Evolutionary conservation across 2,888 invertebrate species (phyloP), one percentile per base, ranked within the genome.

Genomic region (Eupithecia subfuscata): DNA sequence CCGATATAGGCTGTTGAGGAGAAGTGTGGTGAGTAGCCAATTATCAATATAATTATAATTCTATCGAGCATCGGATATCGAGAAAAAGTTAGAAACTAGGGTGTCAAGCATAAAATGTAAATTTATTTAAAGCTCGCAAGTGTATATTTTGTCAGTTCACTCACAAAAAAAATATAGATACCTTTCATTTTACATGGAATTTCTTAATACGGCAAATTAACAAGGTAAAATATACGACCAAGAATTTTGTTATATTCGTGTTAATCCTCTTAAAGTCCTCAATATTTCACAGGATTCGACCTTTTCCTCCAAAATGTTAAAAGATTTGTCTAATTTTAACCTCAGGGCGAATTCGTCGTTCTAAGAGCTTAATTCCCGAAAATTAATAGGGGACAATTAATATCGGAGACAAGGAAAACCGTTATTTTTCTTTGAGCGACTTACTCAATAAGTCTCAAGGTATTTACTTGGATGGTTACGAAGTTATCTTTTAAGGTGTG

Each of bases 391-490:
- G 30, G 64, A 70, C 70, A 73, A 73, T 76, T 73, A 71, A 76
- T 73, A 73, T 22, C 34, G 64, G 37, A 69, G 30, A 63, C 60
- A 45, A 34, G 64, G 64, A 65, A 69, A 71, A 69, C 34, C 63
- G 60, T 71, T 74, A 68, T 74, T 76, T 69, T 74, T 76, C 69
- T 71, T 74, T 11, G 18, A n/a, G 45, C 37, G 56, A 74, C 69
- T 76, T 69, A 45, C 64, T 76, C 73, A 64, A 74, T 71, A 74
- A 71, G 69, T 74, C 65, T 45, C 71, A 60, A 64, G 73, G 69
- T 74, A 71, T 76, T 76, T 74, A 70, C 73, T 73, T 67, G 60
- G 73, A 73, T 48, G 48, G 67, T 73, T 70, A 76, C 70, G 70
- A 76, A 76, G 73, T 76, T 75, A 76, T 73, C 45, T 71, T 12